Conservation (phyloP, 2,797 vertebrate species). For the Halcyon chelicuti region DNA sequence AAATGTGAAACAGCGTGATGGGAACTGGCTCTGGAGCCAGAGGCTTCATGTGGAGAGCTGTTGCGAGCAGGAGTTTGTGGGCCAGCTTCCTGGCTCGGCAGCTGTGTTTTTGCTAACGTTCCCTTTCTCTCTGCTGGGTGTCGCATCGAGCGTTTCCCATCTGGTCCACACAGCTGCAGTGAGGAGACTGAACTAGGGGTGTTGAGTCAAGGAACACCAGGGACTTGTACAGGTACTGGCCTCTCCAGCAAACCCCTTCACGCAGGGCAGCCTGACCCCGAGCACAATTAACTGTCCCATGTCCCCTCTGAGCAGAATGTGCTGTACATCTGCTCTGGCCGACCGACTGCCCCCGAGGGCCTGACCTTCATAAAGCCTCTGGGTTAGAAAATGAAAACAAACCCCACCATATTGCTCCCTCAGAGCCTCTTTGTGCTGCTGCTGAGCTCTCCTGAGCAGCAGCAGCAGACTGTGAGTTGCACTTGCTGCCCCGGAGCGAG, state of each 20-base stretch:
- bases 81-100: not conserved
- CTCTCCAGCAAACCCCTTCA: not conserved
- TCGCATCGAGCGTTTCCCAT: not conserved
- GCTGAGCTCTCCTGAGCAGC: not conserved
- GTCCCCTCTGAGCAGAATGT: not conserved
- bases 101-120: not conserved
- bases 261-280: not conserved
- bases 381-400: not conserved
- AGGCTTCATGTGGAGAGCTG: not conserved
- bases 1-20: not conserved
- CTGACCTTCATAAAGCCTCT: not conserved
- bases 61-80: not conserved
- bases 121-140: not conserved
- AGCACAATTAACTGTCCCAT: not conserved
- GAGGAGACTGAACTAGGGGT: not conserved
- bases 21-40: not conserved
- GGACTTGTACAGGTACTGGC: accelerated
- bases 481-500: not conserved
- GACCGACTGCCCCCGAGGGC: not conserved
- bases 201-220: not conserved
- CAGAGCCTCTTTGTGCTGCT: not conserved
- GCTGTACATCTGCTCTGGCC: not conserved
- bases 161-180: not conserved
- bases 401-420: not conserved
- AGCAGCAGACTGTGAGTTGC: not conserved